These are phyloP conservation scores for Sylvilagus floridanus DNA, from an alignment of 2,797 vertebrate genomes.

Conservation along the genomic window DNA sequence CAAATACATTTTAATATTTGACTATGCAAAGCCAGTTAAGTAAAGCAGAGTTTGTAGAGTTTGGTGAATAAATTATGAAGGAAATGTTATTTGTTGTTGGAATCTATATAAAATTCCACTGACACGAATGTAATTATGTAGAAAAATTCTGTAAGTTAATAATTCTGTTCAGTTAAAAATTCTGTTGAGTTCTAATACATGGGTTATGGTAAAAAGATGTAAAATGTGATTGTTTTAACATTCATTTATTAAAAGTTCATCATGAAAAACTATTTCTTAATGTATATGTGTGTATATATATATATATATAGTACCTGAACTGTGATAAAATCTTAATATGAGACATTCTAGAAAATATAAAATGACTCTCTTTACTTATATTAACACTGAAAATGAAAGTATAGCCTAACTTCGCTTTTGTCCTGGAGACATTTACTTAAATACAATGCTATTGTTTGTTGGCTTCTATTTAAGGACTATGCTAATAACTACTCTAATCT, in stretches of 20 bases:
- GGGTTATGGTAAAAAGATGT: background rate
- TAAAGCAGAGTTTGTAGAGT: background rate
- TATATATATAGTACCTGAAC: background rate
- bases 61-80: background rate
- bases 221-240: background rate
- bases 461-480: background rate
- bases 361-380: background rate
- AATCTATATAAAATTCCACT: background rate
- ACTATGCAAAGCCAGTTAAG: background rate
- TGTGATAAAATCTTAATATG: background rate
- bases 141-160: background rate
- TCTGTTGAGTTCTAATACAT: background rate
- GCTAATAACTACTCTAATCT: background rate
- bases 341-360: background rate
- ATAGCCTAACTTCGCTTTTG: background rate
- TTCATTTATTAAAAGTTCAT: background rate
- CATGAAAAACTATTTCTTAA: background rate
- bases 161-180: background rate
- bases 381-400: background rate
- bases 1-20: conserved; percentile 7
- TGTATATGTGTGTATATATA: background rate
- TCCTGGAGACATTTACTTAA: background rate
- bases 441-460: background rate
- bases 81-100: conserved; percentile 5
- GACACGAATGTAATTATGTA: background rate